phyloP scores from a whole-genome alignment of 2,888 invertebrate species.

The Machimus rusticus region DNA sequence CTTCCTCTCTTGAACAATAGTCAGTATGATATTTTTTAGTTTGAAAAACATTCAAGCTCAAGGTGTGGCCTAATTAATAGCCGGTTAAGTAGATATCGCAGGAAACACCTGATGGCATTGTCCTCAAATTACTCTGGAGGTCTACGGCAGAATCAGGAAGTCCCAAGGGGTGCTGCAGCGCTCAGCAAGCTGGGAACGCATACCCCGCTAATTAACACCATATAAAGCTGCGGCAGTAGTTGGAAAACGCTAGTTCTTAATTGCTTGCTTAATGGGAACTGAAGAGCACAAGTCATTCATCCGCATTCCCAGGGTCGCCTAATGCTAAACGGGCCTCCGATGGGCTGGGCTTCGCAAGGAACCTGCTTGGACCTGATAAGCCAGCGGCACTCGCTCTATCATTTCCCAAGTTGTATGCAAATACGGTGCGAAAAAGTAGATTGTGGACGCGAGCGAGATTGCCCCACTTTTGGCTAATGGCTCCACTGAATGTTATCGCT shows the following conservation, averaged over 20 bases:
- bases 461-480: not conserved
- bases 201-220: not conserved
- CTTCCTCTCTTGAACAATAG: not conserved
- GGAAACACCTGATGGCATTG: not conserved
- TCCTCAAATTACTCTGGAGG: not conserved
- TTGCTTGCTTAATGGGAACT: not conserved
- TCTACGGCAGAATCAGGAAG: not conserved
- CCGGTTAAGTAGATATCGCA: not conserved
- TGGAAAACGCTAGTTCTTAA: not conserved
- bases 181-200: not conserved
- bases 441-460: not conserved
- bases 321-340: not conserved
- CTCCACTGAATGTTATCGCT: not conserved
- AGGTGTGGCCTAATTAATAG: not conserved
- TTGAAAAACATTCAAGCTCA: not conserved
- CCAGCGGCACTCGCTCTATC: not conserved
- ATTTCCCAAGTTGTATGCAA: not conserved
- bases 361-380: not conserved
- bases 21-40: not conserved
- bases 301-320: not conserved
- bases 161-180: not conserved
- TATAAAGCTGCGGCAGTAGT: not conserved
- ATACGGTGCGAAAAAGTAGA: not conserved
- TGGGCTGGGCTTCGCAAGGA: not conserved
- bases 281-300: not conserved